Conservation (phyloP, 2,113 vertebrate species). For the Solea senegalensis region DNA sequence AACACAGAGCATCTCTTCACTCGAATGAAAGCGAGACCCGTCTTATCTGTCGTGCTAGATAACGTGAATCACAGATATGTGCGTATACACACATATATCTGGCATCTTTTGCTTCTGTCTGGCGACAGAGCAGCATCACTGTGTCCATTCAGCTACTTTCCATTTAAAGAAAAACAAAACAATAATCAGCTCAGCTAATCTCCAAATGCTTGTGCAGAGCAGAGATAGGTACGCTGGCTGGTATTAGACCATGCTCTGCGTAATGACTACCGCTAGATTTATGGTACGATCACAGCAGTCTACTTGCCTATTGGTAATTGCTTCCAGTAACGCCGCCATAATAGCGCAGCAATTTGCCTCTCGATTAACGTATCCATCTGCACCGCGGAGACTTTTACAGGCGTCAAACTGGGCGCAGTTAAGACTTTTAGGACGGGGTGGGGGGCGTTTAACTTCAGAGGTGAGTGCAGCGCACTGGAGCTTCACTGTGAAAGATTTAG, state of each 20-base stretch:
- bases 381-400: conserved; percentile 61
- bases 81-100: conserved; percentile 25
- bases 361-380: conserved; percentile 69
- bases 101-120: conserved; percentile 41
- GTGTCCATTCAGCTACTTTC: conserved; percentile 33
- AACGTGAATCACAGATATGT: conserved; percentile 7
- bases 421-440: conserved; percentile 44
- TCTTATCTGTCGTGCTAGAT: conserved; percentile 35
- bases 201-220: conserved; percentile 18
- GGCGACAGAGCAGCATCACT: conserved; percentile 25
- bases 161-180: background rate
- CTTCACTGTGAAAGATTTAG: conserved; percentile 57
- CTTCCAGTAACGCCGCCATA: conserved; percentile 60
- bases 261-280: conserved; percentile 45
- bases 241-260: conserved; percentile 21
- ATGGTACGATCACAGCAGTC: conserved; percentile 47
- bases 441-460: conserved; percentile 37
- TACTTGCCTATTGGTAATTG: conserved; percentile 57
- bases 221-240: conserved; percentile 24
- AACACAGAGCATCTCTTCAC: conserved; percentile 54
- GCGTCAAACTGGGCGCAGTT: conserved; percentile 64
- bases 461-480: conserved; percentile 43
- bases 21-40: background rate
- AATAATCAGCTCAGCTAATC: conserved; percentile 47
- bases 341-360: conserved; percentile 64